Percentiles rank a stretch among this genome's conserved stretches.
Evolutionary conservation across 2,113 vertebrate genomes (phyloP).

Genomic region (Pterocles orientalis): DNA sequence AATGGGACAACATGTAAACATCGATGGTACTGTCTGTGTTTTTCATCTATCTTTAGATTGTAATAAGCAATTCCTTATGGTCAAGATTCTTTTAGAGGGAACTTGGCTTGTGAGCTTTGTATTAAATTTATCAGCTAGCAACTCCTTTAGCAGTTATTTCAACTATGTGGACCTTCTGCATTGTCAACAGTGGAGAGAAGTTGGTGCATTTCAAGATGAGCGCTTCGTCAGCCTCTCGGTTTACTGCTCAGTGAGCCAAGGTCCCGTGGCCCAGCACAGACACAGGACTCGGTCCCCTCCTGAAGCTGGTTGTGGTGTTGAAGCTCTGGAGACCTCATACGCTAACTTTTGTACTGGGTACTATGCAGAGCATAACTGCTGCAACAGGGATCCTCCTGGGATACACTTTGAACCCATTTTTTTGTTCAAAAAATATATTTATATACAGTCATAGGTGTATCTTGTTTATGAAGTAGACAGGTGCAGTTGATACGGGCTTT

Average conservation of each 20-base stretch:
- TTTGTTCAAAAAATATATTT: background rate
- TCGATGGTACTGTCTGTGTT: background rate
- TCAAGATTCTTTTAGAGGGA: background rate
- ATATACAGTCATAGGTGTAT: fast-evolving
- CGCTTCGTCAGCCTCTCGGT: background rate
- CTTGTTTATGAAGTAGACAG: background rate
- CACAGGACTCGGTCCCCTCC: fast-evolving
- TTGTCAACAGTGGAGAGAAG: background rate
- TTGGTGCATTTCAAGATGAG: background rate
- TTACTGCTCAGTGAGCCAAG: background rate
- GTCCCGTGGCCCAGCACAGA: background rate
- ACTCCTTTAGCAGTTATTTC: background rate
- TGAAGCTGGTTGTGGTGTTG: background rate
- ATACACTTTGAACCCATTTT: background rate
- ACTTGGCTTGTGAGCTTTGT: background rate
- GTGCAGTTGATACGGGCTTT: background rate
- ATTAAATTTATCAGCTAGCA: background rate
- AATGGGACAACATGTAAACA: background rate
- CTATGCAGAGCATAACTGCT: background rate
- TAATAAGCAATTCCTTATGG: background rate
- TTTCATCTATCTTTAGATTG: background rate
- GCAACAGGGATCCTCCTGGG: background rate
- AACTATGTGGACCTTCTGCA: background rate
- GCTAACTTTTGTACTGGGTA: background rate
- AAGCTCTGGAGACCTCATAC: background rate